Percentiles rank a stretch among this genome's conserved stretches.
These are phyloP conservation scores for Chascanopsetta lugubris DNA, from an alignment of 2,113 vertebrate species.

Conservation along the genomic window DNA sequence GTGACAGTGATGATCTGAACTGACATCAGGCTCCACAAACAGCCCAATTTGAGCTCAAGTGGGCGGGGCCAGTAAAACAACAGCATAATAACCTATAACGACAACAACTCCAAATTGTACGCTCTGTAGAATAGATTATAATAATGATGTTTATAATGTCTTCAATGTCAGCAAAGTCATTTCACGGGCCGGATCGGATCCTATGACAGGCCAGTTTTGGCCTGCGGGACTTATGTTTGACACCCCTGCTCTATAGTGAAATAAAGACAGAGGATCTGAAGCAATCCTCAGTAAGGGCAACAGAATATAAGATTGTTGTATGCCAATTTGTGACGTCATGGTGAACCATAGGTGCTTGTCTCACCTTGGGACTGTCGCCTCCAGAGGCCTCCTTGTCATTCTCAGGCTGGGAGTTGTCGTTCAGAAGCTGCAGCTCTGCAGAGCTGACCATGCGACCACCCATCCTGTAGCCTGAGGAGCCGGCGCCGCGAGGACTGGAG, in stretches of 20 bases:
- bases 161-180: too few relatives aligned
- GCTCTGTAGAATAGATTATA: too few relatives aligned
- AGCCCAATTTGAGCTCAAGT: too few relatives aligned
- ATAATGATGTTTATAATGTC: too few relatives aligned
- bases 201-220: too few relatives aligned
- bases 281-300: not conserved
- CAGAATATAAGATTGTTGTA: too few relatives aligned
- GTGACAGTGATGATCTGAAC: not conserved
- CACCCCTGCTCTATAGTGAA: too few relatives aligned
- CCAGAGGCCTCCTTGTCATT: constrained; percentile 95
- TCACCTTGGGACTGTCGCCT: constrained; percentile 97
- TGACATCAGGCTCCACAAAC: not conserved
- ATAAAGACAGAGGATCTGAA: not conserved
- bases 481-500: constrained; percentile 94
- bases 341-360: not conserved
- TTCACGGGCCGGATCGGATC: too few relatives aligned
- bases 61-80: too few relatives aligned
- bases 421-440: constrained; percentile 91
- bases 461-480: constrained; percentile 94
- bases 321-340: not conserved
- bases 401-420: constrained; percentile 91
- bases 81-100: too few relatives aligned
- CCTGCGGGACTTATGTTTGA: too few relatives aligned
- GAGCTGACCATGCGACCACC: constrained; percentile 86
- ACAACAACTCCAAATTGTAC: too few relatives aligned